These are phyloP conservation scores for Ceratina calcarata DNA, from an alignment of 1,140 invertebrate species.

Conservation along the genomic window DNA sequence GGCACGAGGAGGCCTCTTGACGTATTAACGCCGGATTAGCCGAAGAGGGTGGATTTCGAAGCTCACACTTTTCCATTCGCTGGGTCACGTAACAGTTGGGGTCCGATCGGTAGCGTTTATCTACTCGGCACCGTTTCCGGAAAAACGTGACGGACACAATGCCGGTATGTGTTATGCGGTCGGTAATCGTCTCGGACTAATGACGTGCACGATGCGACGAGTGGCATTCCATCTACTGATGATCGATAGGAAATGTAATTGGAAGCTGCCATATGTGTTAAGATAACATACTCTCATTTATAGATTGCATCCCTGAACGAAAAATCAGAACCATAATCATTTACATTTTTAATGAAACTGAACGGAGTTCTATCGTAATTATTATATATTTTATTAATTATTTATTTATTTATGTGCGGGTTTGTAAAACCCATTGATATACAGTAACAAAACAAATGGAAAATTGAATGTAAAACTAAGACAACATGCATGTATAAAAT, in stretches of 20 bases:
- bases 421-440: too few relatives aligned
- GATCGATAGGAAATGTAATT: not conserved
- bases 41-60: slow-evolving; percentile 55
- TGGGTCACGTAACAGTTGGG: slow-evolving; percentile 56
- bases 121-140: slow-evolving; percentile 40
- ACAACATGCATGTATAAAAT: too few relatives aligned
- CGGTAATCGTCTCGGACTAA: slow-evolving; percentile 13
- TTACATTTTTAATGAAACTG: too few relatives aligned
- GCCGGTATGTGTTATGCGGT: slow-evolving; percentile 3
- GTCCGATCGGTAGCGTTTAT: slow-evolving; percentile 41
- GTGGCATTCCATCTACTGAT: not conserved
- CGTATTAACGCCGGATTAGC: slow-evolving; percentile 66
- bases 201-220: not conserved
- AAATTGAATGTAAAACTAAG: too few relatives aligned
- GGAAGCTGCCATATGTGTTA: not conserved
- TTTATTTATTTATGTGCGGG: too few relatives aligned
- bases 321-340: too few relatives aligned
- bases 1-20: slow-evolving; percentile 58
- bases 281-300: not conserved
- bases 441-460: too few relatives aligned
- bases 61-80: slow-evolving; percentile 49
- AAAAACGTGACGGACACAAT: slow-evolving; percentile 49
- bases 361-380: too few relatives aligned
- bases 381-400: too few relatives aligned
- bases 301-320: too few relatives aligned